A percentile compares a stretch with the other conserved stretches of the same genome.
These are phyloP conservation scores for Lepidostoma basale DNA, from an alignment of 1,140 invertebrate genomes.

Conservation along the genomic window DNA sequence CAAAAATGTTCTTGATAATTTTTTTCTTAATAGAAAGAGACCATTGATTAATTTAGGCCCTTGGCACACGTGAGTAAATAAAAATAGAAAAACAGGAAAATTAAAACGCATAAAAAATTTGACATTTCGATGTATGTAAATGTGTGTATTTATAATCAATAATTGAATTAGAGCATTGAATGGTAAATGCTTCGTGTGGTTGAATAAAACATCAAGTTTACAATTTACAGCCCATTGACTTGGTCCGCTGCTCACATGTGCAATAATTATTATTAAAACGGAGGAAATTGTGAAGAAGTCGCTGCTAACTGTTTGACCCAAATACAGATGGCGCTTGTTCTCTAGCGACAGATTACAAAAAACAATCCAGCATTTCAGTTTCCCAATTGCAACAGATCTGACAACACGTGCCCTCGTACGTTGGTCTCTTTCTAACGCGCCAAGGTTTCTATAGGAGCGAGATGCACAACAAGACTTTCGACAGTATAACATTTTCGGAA, in stretches of 20 bases:
- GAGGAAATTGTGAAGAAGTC: background rate
- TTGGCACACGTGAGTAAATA: no score
- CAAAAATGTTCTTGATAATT: no score
- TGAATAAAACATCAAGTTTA: background rate
- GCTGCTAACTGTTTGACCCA: conserved; percentile 8
- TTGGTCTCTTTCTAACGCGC: conserved; percentile 1
- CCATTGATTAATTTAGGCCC: no score
- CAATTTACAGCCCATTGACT: no score
- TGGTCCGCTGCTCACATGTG: background rate
- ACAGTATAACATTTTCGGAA: conserved; percentile 11
- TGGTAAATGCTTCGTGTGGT: no score
- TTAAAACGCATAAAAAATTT: no score
- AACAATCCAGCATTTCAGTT: conserved; percentile 31
- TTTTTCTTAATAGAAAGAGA: no score
- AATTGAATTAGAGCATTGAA: no score
- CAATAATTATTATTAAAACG: no score
- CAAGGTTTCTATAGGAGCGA: background rate
- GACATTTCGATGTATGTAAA: no score
- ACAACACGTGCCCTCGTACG: background rate
- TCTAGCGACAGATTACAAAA: conserved; percentile 31
- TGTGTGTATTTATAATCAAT: no score
- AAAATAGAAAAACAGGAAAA: no score
- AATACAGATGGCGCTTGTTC: conserved; percentile 22
- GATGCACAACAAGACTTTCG: background rate
- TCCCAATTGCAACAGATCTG: background rate